These are phyloP conservation scores for Ectemnius lituratus DNA, from an alignment of 2,888 invertebrate species.

Conservation along the genomic window DNA sequence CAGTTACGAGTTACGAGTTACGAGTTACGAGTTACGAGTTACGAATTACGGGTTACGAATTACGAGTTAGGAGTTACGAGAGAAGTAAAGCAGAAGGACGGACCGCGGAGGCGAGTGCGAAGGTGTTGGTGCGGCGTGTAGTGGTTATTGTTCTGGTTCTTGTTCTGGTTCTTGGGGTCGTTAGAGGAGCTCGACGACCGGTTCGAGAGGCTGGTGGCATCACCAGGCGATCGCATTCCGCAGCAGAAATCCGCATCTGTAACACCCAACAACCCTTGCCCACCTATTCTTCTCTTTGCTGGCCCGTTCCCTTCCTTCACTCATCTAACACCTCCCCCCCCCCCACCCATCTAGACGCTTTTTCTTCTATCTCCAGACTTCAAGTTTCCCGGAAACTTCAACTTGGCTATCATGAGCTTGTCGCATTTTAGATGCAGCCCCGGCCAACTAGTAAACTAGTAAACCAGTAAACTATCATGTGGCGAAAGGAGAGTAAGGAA, in stretches of 20 bases:
- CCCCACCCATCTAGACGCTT: no score
- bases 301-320: slow-evolving; percentile 30
- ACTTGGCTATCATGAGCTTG: no score
- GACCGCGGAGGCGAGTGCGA: slow-evolving; percentile 77
- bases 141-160: slow-evolving; percentile 76
- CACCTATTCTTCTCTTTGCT: slow-evolving; percentile 58
- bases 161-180: slow-evolving; percentile 73
- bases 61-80: slow-evolving; percentile 47
- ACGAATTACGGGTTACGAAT: no score
- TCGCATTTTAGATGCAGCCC: no score
- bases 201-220: slow-evolving; percentile 79
- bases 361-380: no score
- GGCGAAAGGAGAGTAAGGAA: slow-evolving; percentile 30
- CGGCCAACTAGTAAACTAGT: slow-evolving; percentile 8
- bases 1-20: no score
- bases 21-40: no score
- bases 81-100: slow-evolving; percentile 69
- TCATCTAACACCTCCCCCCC: neutral
- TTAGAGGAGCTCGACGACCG: slow-evolving; percentile 70
- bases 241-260: slow-evolving; percentile 95
- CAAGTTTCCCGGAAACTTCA: no score
- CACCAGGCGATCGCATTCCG: slow-evolving; percentile 89
- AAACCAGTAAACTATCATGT: slow-evolving; percentile 11
- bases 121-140: slow-evolving; percentile 77
- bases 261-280: slow-evolving; percentile 80